Evolutionary conservation across 2,113 vertebrate species (phyloP).

Genomic region (Nanorana parkeri): DNA sequence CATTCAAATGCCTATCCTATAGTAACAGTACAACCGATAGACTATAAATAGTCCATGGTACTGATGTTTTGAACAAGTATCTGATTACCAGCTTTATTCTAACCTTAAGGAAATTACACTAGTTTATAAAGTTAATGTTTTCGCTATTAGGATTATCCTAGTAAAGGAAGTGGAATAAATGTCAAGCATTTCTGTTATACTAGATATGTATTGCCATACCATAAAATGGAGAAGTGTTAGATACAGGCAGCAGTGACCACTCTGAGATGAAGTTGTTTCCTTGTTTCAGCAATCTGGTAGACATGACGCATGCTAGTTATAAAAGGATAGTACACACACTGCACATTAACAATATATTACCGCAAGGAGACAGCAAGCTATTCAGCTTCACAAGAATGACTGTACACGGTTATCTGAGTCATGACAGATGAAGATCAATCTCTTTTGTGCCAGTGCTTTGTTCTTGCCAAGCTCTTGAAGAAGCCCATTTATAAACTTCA

Average conservation of each 20-base stretch:
- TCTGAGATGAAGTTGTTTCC: constrained; percentile 21
- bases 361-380: constrained; percentile 28
- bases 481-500: neutral
- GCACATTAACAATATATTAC: constrained; percentile 39
- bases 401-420: neutral
- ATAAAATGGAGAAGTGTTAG: neutral
- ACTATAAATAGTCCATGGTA: no score
- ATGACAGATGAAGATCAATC: neutral
- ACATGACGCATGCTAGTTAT: constrained; percentile 18
- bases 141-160: no score
- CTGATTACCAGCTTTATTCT: no score
- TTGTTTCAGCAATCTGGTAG: neutral
- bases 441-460: constrained; percentile 8
- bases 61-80: no score
- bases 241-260: neutral
- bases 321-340: constrained; percentile 21
- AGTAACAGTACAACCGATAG: no score
- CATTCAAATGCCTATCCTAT: no score
- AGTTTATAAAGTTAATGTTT: no score
- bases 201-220: neutral
- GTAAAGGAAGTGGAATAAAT: neutral
- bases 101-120: no score
- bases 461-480: neutral
- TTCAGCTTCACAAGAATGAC: constrained; percentile 8
- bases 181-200: neutral